These are phyloP conservation scores for Drosophila teissieri DNA, from an alignment of 1,140 invertebrate species.

Conservation along the genomic window DNA sequence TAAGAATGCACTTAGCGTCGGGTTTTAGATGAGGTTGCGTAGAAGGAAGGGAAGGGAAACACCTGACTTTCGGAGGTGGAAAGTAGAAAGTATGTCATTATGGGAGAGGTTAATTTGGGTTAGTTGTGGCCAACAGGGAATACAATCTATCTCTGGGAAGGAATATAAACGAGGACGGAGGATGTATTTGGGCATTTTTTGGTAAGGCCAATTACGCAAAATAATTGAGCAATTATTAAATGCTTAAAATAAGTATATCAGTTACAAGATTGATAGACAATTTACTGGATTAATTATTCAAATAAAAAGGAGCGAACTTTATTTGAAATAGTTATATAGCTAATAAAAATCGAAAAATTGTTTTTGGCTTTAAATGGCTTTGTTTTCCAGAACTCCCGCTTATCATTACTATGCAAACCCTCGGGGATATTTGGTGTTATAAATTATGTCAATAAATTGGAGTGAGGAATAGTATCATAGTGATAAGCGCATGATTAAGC, in stretches of 20 bases:
- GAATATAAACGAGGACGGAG: not conserved
- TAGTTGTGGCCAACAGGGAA: conserved; percentile 14
- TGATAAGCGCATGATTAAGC: conserved; percentile 21
- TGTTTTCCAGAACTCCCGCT: not conserved
- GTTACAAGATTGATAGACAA: no score
- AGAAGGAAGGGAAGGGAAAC: not conserved
- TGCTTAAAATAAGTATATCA: no score
- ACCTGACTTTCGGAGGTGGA: conserved; percentile 15
- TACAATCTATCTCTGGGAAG: no score
- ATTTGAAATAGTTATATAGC: not conserved
- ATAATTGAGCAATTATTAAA: no score
- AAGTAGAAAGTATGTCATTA: conserved; percentile 23
- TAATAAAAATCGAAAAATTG: not conserved
- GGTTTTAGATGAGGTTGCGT: conserved; percentile 32
- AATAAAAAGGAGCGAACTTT: no score
- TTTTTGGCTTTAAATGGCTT: not conserved
- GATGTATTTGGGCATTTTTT: not conserved
- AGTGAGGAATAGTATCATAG: conserved; percentile 6
- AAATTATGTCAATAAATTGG: conserved; percentile 11
- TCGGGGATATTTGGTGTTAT: conserved; percentile 3
- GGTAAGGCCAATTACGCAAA: not conserved
- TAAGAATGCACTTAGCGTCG: conserved; percentile 61
- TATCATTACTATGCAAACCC: no score
- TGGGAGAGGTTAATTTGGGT: conserved; percentile 25
- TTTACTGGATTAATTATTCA: no score